Conservation (phyloP, 2,888 invertebrate species). For the Acrocyrtus sp. region DNA sequence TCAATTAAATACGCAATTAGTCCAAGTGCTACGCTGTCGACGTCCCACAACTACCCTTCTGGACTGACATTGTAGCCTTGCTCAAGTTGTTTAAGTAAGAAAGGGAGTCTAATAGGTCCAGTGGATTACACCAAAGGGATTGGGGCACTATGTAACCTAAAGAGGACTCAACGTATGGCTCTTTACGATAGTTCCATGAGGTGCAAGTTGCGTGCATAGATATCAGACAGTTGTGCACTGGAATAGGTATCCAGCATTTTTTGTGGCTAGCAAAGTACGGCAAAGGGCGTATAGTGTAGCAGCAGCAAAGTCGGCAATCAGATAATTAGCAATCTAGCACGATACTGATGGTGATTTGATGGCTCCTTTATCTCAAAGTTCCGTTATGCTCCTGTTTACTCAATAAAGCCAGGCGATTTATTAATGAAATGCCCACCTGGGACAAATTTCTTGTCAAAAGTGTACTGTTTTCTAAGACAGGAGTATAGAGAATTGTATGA, state of each 20-base stretch:
- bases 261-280: too few species aligned
- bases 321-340: constrained; percentile 33
- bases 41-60: neutral
- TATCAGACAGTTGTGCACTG: neutral
- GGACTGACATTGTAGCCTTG: too few species aligned
- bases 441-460: constrained; percentile 33
- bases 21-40: constrained; percentile 12
- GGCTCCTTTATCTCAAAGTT: constrained; percentile 4
- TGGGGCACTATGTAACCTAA: neutral
- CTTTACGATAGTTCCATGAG: neutral
- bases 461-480: constrained; percentile 16
- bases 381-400: constrained; percentile 12
- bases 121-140: neutral
- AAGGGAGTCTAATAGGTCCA: neutral
- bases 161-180: neutral
- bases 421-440: constrained; percentile 47
- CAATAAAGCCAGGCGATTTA: constrained; percentile 24
- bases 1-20: constrained; percentile 48
- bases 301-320: too few species aligned
- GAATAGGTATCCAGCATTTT: too few species aligned
- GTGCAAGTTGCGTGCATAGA: neutral
- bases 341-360: constrained; percentile 32
- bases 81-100: too few species aligned
- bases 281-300: too few species aligned
- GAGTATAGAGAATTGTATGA: too few species aligned